Evolutionary conservation across 2,797 vertebrate genomes (phyloP).

Genomic region (Leptoclinus maculatus): DNA sequence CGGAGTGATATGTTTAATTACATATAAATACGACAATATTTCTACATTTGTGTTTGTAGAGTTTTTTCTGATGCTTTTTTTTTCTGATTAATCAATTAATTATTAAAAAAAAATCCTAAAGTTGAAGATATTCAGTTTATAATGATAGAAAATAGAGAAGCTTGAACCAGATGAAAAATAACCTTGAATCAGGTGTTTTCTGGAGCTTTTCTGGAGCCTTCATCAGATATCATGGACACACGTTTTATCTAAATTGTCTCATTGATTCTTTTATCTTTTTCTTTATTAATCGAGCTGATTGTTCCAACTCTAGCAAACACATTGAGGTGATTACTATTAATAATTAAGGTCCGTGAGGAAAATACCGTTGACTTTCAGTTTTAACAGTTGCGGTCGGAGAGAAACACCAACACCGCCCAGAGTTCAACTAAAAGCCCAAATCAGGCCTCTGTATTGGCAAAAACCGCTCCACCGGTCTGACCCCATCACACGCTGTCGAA

Average conservation of each 20-base stretch:
- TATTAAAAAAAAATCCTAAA: no score
- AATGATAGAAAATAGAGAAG: no score
- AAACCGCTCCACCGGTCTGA: conserved; percentile 1
- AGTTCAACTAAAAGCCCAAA: conserved; percentile 27
- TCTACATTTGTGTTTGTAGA: background rate
- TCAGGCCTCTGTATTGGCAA: background rate
- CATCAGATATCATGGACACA: no score
- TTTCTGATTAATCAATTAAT: no score
- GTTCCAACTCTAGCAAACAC: background rate
- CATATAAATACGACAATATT: background rate
- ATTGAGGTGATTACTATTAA: background rate
- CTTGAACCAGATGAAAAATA: no score
- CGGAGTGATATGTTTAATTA: background rate
- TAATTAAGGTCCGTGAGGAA: background rate
- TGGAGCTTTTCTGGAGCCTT: no score
- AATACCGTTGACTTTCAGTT: background rate
- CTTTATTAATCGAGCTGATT: no score
- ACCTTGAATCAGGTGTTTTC: no score
- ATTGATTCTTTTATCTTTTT: no score
- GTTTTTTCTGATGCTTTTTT: no score
- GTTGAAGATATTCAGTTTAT: no score
- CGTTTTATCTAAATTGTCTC: no score
- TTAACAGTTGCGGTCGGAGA: background rate
- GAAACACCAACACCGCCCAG: background rate
- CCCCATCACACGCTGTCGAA: conserved; percentile 20